Evolutionary conservation across 2,797 vertebrate species (phyloP), one percentile per base, ranked within the genome.

Genomic region (Silurus lanzhouensis): DNA sequence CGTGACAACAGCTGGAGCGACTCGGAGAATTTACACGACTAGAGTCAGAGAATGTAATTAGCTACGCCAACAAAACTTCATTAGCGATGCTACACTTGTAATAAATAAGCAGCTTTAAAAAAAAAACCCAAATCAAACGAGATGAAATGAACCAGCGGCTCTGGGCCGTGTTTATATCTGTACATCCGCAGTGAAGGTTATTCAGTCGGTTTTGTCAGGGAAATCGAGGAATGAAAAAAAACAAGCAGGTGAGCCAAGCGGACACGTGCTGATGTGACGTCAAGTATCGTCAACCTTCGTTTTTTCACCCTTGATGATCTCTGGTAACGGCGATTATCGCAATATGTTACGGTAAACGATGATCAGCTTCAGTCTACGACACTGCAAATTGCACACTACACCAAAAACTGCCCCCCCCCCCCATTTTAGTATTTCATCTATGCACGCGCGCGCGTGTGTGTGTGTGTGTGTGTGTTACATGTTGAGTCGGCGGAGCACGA

Each of bases 401-500:
- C 6, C 46, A 4, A 10, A 44, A 48, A 7, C 22, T 14, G 15
- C 25, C 5, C 9, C 9, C 9, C 9, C 48, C 9, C 10, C 10
- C 10, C 48, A 52, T 52, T 52, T 52, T 52, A 52, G 31, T 20
- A 17, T 48, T 67, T 52, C 46, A 38, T 27, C 14, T 4, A 25
- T 52, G 15, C 27, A 27, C n/a, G n/a, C 1, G 27, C 27, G 55
- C 17, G 63, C 27, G 22, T 44, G 58, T 20, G 48, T 44, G 58
- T n/a, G 48, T 55, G 31, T 74, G 68, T 66, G 22, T 44, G 81
- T 22, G 57, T 44, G 83, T 80, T 83, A 89, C 83, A 86, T 87
- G 83, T 88, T 86, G 31, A 88, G 70, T 9, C 83, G 48, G 52
- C 82, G 87, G 74, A 86, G 84, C 58, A 86, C 76, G 67, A 89